phyloP scores from a whole-genome alignment of 2,888 invertebrate species.

The Dichetophora obliterata region DNA sequence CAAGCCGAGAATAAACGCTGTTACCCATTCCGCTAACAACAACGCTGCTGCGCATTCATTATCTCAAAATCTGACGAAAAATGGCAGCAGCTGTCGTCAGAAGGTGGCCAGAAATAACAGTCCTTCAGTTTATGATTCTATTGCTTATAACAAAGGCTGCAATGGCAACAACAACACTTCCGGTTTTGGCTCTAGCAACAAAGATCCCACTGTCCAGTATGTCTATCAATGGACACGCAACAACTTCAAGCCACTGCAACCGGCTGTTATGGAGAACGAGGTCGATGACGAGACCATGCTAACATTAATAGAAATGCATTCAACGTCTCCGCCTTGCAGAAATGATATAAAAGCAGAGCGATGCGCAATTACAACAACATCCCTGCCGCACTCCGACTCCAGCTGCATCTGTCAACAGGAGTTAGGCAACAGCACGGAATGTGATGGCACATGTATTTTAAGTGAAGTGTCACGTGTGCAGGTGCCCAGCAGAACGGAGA shows the following conservation, averaged over 20 bases:
- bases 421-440: constrained; percentile 59
- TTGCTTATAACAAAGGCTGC: constrained; percentile 42
- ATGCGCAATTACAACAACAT: constrained; percentile 35
- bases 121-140: constrained; percentile 37
- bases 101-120: constrained; percentile 31
- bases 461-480: constrained; percentile 61
- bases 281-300: constrained; percentile 53
- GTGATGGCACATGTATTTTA: constrained; percentile 62
- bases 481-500: constrained; percentile 38
- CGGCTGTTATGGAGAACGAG: constrained; percentile 62
- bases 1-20: constrained; percentile 6
- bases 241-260: constrained; percentile 63
- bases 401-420: constrained; percentile 62
- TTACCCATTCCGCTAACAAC: neutral
- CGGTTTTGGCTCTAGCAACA: constrained; percentile 10
- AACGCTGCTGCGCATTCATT: neutral
- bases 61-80: neutral
- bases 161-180: constrained; percentile 3
- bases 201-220: constrained; percentile 7
- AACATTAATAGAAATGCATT: neutral
- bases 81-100: constrained; percentile 39
- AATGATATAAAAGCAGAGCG: constrained; percentile 1
- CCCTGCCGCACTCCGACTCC: constrained; percentile 48
- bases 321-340: constrained; percentile 27
- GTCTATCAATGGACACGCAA: constrained; percentile 62